Conservation (phyloP, 2,113 vertebrate genomes). For the Furnarius figulus region DNA sequence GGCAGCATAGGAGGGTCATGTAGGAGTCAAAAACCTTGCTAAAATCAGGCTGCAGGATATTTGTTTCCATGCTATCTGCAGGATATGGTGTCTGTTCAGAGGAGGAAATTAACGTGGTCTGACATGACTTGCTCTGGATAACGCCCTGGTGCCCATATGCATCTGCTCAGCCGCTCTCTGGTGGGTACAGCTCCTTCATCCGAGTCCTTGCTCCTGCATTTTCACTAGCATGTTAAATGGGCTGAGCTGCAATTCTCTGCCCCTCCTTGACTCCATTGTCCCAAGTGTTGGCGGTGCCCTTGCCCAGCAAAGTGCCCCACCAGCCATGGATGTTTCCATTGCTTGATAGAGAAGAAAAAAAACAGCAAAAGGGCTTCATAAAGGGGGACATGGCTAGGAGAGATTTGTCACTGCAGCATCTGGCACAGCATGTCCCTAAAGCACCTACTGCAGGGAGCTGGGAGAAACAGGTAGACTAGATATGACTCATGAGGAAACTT, state of each 20-base stretch:
- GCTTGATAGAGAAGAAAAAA: background rate
- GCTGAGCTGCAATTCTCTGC: background rate
- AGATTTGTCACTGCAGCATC: background rate
- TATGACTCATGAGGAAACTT: background rate
- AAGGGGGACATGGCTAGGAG: background rate
- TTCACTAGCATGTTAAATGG: background rate
- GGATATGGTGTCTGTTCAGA: background rate
- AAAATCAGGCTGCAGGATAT: background rate
- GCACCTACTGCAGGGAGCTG: background rate
- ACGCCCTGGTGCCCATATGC: background rate
- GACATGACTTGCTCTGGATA: background rate
- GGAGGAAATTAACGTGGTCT: background rate
- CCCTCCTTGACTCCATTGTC: fast-evolving
- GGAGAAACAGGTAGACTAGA: background rate
- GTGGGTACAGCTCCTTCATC: background rate
- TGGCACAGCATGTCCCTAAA: background rate
- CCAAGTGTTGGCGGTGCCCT: fast-evolving
- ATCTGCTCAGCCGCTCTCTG: background rate
- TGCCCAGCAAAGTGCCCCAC: background rate
- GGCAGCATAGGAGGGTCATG: fast-evolving
- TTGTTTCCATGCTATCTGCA: background rate
- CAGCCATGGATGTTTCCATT: background rate
- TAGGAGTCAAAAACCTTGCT: background rate
- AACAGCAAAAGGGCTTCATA: background rate
- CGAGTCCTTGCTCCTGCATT: fast-evolving